Evolutionary conservation across 2,797 vertebrate species (phyloP), one percentile per base, ranked within the genome.

Genomic region (Mormyrus proboscirostris): DNA sequence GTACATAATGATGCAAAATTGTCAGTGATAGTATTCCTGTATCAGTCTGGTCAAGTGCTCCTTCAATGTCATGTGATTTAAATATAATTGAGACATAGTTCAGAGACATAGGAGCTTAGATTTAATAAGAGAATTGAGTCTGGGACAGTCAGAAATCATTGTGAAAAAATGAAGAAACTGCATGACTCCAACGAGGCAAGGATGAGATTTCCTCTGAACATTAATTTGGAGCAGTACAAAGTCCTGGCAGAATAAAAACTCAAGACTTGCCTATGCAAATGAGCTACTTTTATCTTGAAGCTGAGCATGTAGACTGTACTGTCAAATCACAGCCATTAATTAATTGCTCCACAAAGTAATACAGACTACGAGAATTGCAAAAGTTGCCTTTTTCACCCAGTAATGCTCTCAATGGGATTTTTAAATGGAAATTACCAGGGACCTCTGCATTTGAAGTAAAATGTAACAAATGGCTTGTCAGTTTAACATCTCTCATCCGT

Each of bases 251-350:
- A 86, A 51, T 38, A 86, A 86, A 83, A 86, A 33, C 25, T 86
- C 14, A 86, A 57, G 16, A 53, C 29, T 41, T 57, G 85, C 85
- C 12, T 29, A 86, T 86, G 85, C 85, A 86, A 86, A 86, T 41
- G 1, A 86, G 25, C 5, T 57, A 57, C 85, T 86, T 86, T 86
- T 51, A 86, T 86, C 85, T 86, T 59, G 51, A 55, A 86, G 55
- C 85, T 14, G 85, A n/a, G 51, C 29, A 57, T 55, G 85, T 55
- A 38, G 51, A 38, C 85, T 86, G 62, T 69, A 53, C 85, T 86
- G 85, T 86, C 85, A 86, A 86, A 86, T 50, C 85, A 55, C 85
- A 86, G 50, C 85, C 51, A 86, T 86, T 86, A 86, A 86, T 86
- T 86, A 86, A 86, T 86, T 86, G 85, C 57, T 86, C 85, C 85